phyloP scores from a whole-genome alignment of 2,888 invertebrate genomes.

The Notocelia uddmanniana region DNA sequence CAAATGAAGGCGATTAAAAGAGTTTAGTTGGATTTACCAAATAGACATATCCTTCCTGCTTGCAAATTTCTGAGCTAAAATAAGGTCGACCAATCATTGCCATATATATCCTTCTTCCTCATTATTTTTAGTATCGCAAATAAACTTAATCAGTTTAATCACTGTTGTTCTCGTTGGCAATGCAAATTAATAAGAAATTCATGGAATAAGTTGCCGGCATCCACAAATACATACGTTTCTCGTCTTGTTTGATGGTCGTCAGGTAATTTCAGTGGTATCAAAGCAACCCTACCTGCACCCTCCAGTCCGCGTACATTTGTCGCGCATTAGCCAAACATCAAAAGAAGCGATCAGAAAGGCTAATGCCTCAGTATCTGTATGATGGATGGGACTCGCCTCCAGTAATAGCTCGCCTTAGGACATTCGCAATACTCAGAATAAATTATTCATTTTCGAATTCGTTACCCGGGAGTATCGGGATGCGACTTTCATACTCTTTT shows the following conservation, averaged over 20 bases:
- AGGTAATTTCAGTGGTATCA: neutral
- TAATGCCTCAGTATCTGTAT: slow-evolving; percentile 51
- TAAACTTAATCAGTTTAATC: too few species aligned
- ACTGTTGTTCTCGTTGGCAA: neutral
- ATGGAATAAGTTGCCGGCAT: neutral
- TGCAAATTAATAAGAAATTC: neutral
- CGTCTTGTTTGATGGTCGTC: neutral
- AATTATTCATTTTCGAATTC: slow-evolving; percentile 42
- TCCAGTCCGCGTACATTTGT: slow-evolving; percentile 53
- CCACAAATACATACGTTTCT: neutral
- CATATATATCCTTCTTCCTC: too few species aligned
- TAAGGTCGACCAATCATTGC: too few species aligned
- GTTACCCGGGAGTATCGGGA: slow-evolving; percentile 15
- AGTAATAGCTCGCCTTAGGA: slow-evolving; percentile 41
- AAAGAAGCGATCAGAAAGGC: slow-evolving; percentile 54
- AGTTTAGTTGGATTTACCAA: too few species aligned
- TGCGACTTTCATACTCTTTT: slow-evolving; percentile 23
- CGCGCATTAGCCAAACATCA: slow-evolving; percentile 63
- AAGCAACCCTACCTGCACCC: neutral
- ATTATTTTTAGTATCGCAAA: too few species aligned
- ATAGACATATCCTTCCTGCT: too few species aligned
- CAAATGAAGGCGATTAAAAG: too few species aligned
- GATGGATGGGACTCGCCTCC: slow-evolving; percentile 52
- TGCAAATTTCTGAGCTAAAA: too few species aligned
- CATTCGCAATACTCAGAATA: slow-evolving; percentile 42